These are phyloP conservation scores for Geodia barretti DNA, from an alignment of 37 sponge, comb jelly and placozoan genomes.

Conservation along the genomic window DNA sequence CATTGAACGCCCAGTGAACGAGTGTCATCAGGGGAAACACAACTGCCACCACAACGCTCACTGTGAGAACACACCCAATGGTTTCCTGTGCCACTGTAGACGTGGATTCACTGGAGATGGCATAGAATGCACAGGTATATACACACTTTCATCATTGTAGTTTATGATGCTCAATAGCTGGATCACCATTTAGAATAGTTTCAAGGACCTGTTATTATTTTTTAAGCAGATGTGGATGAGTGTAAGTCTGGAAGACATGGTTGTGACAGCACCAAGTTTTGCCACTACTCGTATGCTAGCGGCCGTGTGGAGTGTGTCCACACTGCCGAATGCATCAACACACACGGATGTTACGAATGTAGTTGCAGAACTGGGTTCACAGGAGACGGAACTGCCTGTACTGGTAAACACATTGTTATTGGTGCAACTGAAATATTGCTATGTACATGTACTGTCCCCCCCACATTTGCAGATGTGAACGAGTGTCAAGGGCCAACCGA, in stretches of 20 bases:
- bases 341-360: neutral
- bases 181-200: too few relatives aligned
- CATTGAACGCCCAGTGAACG: neutral
- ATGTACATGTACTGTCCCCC: neutral
- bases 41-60: neutral
- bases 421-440: too few relatives aligned
- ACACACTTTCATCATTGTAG: too few relatives aligned
- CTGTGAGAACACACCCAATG: neutral
- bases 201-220: too few relatives aligned
- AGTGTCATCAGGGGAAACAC: neutral
- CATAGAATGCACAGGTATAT: neutral
- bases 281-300: neutral
- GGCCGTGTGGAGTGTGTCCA: neutral
- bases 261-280: neutral
- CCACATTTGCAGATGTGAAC: neutral
- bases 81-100: neutral
- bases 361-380: neutral
- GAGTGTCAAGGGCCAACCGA: neutral
- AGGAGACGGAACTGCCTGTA: neutral
- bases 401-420: too few relatives aligned
- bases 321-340: neutral
- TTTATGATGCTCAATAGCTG: too few relatives aligned
- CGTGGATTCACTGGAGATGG: neutral
- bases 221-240: neutral
- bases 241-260: neutral